Evolutionary conservation across 2,888 invertebrate genomes (phyloP).

Genomic region (Drosophila anomalata): DNA sequence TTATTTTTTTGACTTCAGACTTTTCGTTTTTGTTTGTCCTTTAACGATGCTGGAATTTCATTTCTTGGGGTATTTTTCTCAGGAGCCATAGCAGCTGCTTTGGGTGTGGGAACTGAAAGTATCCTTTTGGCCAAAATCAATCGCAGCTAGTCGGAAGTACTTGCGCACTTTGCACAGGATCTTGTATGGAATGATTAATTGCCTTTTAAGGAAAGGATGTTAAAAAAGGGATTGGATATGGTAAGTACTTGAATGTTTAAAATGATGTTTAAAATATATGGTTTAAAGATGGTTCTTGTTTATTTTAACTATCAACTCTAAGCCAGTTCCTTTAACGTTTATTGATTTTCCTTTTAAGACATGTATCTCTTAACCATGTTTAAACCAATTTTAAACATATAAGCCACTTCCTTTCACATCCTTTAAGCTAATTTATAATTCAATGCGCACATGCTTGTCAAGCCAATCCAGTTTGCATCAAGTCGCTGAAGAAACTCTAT

Average conservation of each 20-base stretch:
- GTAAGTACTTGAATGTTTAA: background rate
- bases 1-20: conserved; percentile 40
- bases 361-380: no score
- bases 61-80: conserved; percentile 73
- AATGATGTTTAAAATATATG: background rate
- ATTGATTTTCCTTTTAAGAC: no score
- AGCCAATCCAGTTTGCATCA: conserved; percentile 39
- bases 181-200: conserved; percentile 39
- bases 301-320: background rate
- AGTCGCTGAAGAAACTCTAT: conserved; percentile 27
- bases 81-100: conserved; percentile 54
- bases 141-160: conserved; percentile 67
- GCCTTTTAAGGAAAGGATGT: conserved; percentile 18
- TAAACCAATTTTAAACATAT: background rate
- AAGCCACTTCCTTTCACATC: background rate
- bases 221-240: background rate
- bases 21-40: conserved; percentile 17
- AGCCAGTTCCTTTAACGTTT: background rate
- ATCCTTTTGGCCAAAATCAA: conserved; percentile 63
- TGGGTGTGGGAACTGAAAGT: conserved; percentile 36
- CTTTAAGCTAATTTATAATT: conserved; percentile 24
- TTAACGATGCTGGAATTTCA: conserved; percentile 39
- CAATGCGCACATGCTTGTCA: conserved; percentile 15
- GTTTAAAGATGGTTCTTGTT: background rate
- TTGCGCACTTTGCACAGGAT: conserved; percentile 33